Base-by-base conservation (phyloP, 2,888 invertebrate species). In the Agapetus fuscipes region DNA sequence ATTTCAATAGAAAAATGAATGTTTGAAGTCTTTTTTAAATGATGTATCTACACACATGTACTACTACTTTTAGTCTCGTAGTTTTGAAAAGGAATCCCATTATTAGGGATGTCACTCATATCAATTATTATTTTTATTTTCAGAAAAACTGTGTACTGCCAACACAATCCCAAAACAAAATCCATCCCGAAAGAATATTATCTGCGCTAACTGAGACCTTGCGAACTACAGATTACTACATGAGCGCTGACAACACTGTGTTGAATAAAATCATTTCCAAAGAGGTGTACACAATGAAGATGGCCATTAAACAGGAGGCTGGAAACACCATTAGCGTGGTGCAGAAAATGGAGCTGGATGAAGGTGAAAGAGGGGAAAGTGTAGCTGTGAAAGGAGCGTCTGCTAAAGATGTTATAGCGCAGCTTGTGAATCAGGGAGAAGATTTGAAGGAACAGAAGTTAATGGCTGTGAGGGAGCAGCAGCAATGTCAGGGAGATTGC, bases 301-400 rank as follows among this genome's bases (percentile, higher is more conserved):
- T 72, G 15, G 51, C 55, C 5, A 58, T 64, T 2, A 66, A 66
- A 47, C 59, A 65, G 45, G 71, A 75, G 46, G 59, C 70, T 9
- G 74, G 73, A 3, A 64, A 65, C 28, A 55, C 56, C 11, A 59
- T 76, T 0, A 56, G 56, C 26, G 59, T 70, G 16, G 56, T 56
- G 3, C 65, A 75, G 43, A 52, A 56, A 17, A 51, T 71, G 35
- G 53, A 55, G 29, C 55, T 60, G 5, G 59, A 59, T 41, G 43
- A 44, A 14, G 28, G 33, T 13, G 37, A 40, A 15, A 35, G 39
- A 7, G 46, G 52, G 2, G 50, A 41, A 6, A 48, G 43, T 1
- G 39, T 42, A 10, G 42, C 41, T 24, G 43, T 57, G 3, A 46
- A 54, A 11, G 56, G 53, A 12, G 40, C 52, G 12, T 53, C 51